A percentile compares a stretch with the other conserved stretches of the same genome.
phyloP scores from a whole-genome alignment of 2,888 invertebrate genomes.

The Hypselothyrea guttata region DNA sequence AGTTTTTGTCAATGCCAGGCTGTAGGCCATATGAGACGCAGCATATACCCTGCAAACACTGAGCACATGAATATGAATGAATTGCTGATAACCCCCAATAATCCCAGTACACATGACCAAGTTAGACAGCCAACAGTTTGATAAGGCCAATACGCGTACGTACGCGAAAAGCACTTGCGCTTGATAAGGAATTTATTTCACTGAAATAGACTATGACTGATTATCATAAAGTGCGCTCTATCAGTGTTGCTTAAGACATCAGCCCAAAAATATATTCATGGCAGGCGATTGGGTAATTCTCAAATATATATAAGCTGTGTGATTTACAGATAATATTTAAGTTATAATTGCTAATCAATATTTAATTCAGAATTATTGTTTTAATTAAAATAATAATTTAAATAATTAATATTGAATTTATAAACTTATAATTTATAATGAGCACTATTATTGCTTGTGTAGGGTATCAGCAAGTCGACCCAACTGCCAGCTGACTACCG shows the following conservation, averaged over 20 bases:
- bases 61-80: constrained; percentile 30
- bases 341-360: too few relatives aligned
- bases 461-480: constrained; percentile 27
- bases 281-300: constrained; percentile 12
- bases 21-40: constrained; percentile 11
- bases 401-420: too few relatives aligned
- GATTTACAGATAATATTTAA: too few relatives aligned
- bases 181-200: constrained; percentile 35
- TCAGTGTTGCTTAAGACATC: constrained; percentile 23
- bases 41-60: constrained; percentile 22
- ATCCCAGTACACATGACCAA: constrained; percentile 10
- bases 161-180: constrained; percentile 6
- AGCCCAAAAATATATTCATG: constrained; percentile 21
- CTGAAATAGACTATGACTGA: constrained; percentile 29
- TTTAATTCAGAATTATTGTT: too few relatives aligned
- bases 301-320: too few relatives aligned
- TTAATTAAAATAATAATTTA: too few relatives aligned
- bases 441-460: background rate
- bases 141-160: constrained; percentile 33
- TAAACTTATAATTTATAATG: too few relatives aligned
- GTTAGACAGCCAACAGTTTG: constrained; percentile 18
- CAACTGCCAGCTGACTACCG: constrained; percentile 5
- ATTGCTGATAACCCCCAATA: constrained; percentile 19
- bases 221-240: constrained; percentile 28
- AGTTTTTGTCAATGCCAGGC: constrained; percentile 5